Percentiles rank a stretch among this genome's conserved stretches.
Evolutionary conservation across 2,113 vertebrate species (phyloP).

Genomic region (Bostrychus sinensis): DNA sequence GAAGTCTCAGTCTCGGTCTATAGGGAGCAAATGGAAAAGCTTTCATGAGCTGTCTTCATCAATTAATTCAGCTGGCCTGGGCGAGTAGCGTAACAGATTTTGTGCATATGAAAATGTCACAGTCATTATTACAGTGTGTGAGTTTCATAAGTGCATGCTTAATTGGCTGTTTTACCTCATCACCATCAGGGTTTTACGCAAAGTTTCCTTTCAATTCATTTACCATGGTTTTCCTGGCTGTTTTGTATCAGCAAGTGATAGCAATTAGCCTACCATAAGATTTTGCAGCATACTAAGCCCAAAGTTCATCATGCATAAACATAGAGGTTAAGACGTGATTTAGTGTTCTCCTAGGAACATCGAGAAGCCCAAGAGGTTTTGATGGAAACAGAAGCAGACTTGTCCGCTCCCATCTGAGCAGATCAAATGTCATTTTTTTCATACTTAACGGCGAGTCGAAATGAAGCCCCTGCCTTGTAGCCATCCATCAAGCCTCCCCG

Average conservation of each 20-base stretch:
- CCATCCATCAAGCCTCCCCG: slow-evolving; percentile 34
- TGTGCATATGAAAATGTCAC: slow-evolving; percentile 22
- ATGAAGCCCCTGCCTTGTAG: slow-evolving; percentile 38
- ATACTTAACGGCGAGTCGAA: slow-evolving; percentile 16
- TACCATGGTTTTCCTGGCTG: not conserved
- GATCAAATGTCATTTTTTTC: slow-evolving; percentile 30
- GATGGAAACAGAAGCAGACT: slow-evolving; percentile 47
- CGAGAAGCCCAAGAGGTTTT: slow-evolving; percentile 15
- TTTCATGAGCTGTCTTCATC: slow-evolving; percentile 13
- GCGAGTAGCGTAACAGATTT: slow-evolving; percentile 9
- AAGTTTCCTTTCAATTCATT: slow-evolving; percentile 18
- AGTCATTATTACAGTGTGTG: slow-evolving; percentile 5
- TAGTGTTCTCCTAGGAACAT: not conserved
- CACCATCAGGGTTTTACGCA: slow-evolving; percentile 1
- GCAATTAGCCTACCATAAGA: not conserved
- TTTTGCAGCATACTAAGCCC: not conserved
- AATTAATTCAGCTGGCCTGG: not conserved
- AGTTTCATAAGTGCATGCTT: not conserved
- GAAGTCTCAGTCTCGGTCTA: not conserved
- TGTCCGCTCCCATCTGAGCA: slow-evolving; percentile 30
- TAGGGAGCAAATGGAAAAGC: slow-evolving; percentile 4
- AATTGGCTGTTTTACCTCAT: slow-evolving; percentile 9
- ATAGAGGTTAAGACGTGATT: too few species aligned
- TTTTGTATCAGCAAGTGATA: not conserved
- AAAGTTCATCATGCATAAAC: not conserved